phyloP scores from a whole-genome alignment of 2,113 vertebrate genomes.

The Solea senegalensis region DNA sequence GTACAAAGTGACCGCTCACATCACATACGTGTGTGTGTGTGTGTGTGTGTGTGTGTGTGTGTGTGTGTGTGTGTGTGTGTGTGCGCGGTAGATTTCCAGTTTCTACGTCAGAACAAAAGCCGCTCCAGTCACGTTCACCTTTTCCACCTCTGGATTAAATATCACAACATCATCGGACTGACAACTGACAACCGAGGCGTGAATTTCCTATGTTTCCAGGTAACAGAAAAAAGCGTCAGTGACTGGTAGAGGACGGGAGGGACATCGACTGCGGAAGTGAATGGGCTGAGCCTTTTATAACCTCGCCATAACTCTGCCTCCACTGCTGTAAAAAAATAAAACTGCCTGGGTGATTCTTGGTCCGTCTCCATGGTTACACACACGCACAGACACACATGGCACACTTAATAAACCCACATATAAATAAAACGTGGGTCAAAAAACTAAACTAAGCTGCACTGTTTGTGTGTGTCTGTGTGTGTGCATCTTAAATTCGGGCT shows the following conservation, averaged over 20 bases:
- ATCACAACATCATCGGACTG: not conserved
- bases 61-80: too few relatives aligned
- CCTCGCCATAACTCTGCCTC: slow-evolving; percentile 51
- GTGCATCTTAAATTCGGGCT: too few relatives aligned
- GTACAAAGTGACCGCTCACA: not conserved
- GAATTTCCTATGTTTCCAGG: not conserved
- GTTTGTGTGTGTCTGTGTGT: slow-evolving; percentile 16
- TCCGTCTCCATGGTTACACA: slow-evolving; percentile 39
- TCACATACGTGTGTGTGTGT: not conserved
- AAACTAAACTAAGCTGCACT: not conserved
- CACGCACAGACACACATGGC: slow-evolving; percentile 7
- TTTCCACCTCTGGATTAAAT: too few relatives aligned
- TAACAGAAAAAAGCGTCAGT: not conserved
- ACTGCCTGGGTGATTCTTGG: slow-evolving; percentile 50
- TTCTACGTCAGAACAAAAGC: not conserved
- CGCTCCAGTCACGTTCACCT: too few relatives aligned
- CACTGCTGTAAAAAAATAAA: slow-evolving; percentile 58
- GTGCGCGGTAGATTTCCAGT: not conserved
- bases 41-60: too few relatives aligned
- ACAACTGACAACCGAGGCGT: not conserved
- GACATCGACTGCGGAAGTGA: slow-evolving; percentile 31
- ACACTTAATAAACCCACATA: not conserved
- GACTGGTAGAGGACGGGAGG: not conserved
- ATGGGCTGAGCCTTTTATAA: slow-evolving; percentile 40
- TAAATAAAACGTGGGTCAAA: not conserved